Evolutionary conservation across 64 coral and sea anemone genomes (phyloP), one percentile per base, ranked within the genome.

Genomic region (Actinia tenebrosa): DNA sequence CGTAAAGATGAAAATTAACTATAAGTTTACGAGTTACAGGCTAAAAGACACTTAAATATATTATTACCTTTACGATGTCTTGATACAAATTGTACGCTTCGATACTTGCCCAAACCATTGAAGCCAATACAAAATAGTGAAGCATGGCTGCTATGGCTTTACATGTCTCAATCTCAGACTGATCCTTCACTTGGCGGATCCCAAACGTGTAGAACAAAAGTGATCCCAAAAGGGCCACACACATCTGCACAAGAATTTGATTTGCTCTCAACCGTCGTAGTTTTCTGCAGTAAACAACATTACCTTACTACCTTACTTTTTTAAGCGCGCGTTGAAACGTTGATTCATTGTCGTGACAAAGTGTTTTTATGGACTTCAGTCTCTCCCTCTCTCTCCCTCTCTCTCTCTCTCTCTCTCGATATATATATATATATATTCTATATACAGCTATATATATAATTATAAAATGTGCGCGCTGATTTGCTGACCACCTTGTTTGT

Each of bases 101-200:
- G 13, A 96, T 93, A 44, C 94, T 93, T 88, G 88, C 89, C 94
- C 94, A 96, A 14, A 90, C 85, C n/a, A 96, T 93, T 15, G 94
- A 89, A 9, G 91, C 92, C 8, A 96, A 58, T 25, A 96, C 53
- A 66, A 96, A 96, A 59, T 92, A 96, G 55, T 96, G 94, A 55
- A 96, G 25, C 2, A 93, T 43, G 18, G 80, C 87, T 0, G 94
- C 87, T 16, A 92, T 45, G 10, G 80, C 87, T 60, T 96, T 96
- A 50, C 94, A 96, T 7, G 75, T 55, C 10, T 92, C 91, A 7
- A 83, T 23, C 52, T 72, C 47, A 14, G 89, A 77, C 3, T 30
- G 56, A 17, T 62, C 80, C 50, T 84, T 85, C 6, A 90, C 55
- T 45, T 89, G 85, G 25, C 90, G 87, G 53, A 89, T 96, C 13